Evolutionary conservation across 2,113 vertebrate genomes (phyloP), one percentile per base, ranked within the genome.

Genomic region (Cephalopholis sonnerati): DNA sequence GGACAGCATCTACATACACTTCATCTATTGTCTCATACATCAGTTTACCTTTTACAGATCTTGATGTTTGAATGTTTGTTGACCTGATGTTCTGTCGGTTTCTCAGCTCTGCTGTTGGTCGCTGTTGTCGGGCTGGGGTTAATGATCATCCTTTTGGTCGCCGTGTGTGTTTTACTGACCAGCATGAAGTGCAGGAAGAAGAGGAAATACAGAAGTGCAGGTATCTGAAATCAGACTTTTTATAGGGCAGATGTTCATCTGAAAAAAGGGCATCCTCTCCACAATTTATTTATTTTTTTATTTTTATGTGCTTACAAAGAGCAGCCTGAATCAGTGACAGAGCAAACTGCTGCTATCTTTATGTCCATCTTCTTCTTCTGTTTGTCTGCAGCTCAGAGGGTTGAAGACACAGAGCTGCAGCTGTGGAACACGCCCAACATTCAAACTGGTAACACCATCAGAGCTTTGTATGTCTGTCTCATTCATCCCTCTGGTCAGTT

Each of bases 381-480:
- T 81, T 48, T 44, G 5, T 72, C 9, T 7, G 16, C 46, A 64
- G 27, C 58, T 16, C 22, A 57, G 20, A 69, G 27, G 22, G 59
- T 2, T 3, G 87, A 91, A 7, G 83, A 84, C 50, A 76, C 89
- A 0, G 89, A 92, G 77, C 86, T 90, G 76, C 87, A 72, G 89
- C 74, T 29, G 27, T 77, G 85, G 87, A 89, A 5, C 1, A 3
- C 65, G 11, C 46, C 79, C 54, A 32, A 5, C 20, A 0, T 4
- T 1, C 44, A 7, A 0, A 53, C 69, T 0, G 90, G 90, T 90
- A 73, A 81, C n/a, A n/a, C 11, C 51, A 0, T 32, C 57, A 12
- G 2, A 3, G 12, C 15, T 57, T 29, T 15, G 3, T 4, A n/a
- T n/a, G 32, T 0, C 24, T 8, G 44, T 7, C 32, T 22, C 57